Conservation (phyloP, 2,888 invertebrate genomes). For the Nowickia ferox region DNA sequence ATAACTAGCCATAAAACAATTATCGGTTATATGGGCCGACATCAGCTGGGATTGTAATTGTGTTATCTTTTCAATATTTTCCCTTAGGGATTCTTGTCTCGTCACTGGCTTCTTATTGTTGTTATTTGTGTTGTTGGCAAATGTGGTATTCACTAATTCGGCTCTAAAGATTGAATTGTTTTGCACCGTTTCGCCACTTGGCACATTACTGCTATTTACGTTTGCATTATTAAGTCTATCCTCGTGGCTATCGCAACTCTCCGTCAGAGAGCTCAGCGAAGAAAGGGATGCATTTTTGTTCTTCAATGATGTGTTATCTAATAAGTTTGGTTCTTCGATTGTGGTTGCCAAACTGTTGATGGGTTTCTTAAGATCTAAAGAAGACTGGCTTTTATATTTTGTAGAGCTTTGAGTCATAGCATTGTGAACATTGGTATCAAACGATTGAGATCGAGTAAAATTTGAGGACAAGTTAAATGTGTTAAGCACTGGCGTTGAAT, state of each 20-base stretch:
- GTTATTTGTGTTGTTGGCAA: slow-evolving; percentile 70
- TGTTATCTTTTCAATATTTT: slow-evolving; percentile 83
- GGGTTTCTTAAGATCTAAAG: slow-evolving; percentile 81
- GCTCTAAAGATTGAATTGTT: slow-evolving; percentile 79
- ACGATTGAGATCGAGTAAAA: slow-evolving; percentile 81
- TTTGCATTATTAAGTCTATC: slow-evolving; percentile 54
- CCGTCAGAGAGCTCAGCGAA: slow-evolving; percentile 64
- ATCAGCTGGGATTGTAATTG: slow-evolving; percentile 82
- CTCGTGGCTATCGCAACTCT: slow-evolving; percentile 67
- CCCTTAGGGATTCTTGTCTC: slow-evolving; percentile 82
- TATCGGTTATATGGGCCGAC: slow-evolving; percentile 81
- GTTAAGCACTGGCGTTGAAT: slow-evolving; percentile 79
- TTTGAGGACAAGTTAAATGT: slow-evolving; percentile 73
- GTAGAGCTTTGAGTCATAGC: slow-evolving; percentile 77
- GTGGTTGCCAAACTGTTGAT: slow-evolving; percentile 81
- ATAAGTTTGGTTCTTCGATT: slow-evolving; percentile 76
- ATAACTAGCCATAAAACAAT: slow-evolving; percentile 73
- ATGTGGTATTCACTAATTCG: slow-evolving; percentile 81
- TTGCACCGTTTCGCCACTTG: slow-evolving; percentile 19
- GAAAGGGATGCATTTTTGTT: slow-evolving; percentile 63
- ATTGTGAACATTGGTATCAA: slow-evolving; percentile 77
- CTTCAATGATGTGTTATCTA: slow-evolving; percentile 43
- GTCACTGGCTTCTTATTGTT: slow-evolving; percentile 76
- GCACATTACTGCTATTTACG: slow-evolving; percentile 52
- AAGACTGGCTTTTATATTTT: slow-evolving; percentile 81